Evolutionary conservation across 1,140 invertebrate genomes (phyloP), one percentile per base, ranked within the genome.

Genomic region (Habropoda laboriosa): DNA sequence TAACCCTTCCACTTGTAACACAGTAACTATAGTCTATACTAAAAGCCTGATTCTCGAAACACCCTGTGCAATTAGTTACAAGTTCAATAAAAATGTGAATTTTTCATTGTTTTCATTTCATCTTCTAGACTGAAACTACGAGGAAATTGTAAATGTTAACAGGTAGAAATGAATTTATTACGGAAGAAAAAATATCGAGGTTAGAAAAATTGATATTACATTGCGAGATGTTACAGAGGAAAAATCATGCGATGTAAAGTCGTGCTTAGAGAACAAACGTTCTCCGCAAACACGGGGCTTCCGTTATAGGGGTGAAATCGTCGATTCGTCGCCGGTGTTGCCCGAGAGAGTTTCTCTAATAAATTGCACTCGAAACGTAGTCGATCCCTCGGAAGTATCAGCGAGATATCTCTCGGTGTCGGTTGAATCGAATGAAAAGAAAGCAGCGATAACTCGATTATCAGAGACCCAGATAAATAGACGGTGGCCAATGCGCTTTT

Each of bases 401-500:
- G 6, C 57, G 80, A 5, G 51, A 58, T 82, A 79, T 61, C 60
- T 75, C 71, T 61, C 51, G 49, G 64, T 67, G 85, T 67, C 85
- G 80, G 61, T 75, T 87, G 89, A 90, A 88, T 89, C 80, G 88
- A 89, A 91, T 91, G 90, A 88, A 91, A 91, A 90, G 90, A 91
- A 91, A 91, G 90, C 90, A 91, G 67, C 70, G 72, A 86, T 88
- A 90, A 91, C 83, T 90, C 84, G 85, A 91, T 91, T 91, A 90
- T 81, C 85, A 55, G 71, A 68, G 83, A 84, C 80, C 83, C 89
- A 86, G 86, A 90, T 91, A 91, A 91, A 91, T 86, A 91, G 79
- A 58, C 61, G 78, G 68, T 51, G 60, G 78, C 75, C 40, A 58
- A 77, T 53, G 64, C 38, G 68, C 53, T 81, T 64, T 81, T 75